Conservation (phyloP, 2,113 vertebrate species). For the Piaya cayana region DNA sequence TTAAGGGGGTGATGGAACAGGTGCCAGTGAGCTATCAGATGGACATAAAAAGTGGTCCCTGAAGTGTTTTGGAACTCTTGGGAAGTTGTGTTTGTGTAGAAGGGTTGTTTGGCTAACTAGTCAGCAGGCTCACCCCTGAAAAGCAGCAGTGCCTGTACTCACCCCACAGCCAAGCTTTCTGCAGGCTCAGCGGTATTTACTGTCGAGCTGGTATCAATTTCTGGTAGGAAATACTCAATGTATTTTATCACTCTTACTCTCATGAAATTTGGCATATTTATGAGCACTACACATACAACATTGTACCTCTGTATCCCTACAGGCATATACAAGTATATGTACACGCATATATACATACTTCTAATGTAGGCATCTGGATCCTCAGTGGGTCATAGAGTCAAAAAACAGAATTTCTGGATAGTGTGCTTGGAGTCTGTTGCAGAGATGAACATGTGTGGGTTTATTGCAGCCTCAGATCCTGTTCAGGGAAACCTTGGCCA, state of each 20-base stretch:
- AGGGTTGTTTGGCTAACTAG: neutral
- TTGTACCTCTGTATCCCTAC: neutral
- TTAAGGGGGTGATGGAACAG: neutral
- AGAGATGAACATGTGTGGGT: neutral
- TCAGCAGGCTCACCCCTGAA: neutral
- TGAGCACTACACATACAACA: neutral
- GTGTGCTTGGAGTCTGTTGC: neutral
- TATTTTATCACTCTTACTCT: constrained; percentile 7
- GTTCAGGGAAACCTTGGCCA: neutral
- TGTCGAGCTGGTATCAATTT: neutral
- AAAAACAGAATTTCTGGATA: neutral
- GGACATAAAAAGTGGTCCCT: neutral
- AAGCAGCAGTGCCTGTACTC: neutral
- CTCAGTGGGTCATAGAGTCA: neutral
- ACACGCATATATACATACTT: neutral
- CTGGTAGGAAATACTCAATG: neutral
- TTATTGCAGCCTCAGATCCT: fast-evolving
- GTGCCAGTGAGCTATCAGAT: neutral
- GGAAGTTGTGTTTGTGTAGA: constrained; percentile 19
- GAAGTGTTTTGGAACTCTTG: neutral
- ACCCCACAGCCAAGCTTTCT: neutral
- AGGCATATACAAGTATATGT: neutral
- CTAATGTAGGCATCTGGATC: neutral
- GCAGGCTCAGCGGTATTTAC: neutral
- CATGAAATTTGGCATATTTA: neutral